Conservation (phyloP, 92 coral and sea anemone species). For the Siderastrea radians region DNA sequence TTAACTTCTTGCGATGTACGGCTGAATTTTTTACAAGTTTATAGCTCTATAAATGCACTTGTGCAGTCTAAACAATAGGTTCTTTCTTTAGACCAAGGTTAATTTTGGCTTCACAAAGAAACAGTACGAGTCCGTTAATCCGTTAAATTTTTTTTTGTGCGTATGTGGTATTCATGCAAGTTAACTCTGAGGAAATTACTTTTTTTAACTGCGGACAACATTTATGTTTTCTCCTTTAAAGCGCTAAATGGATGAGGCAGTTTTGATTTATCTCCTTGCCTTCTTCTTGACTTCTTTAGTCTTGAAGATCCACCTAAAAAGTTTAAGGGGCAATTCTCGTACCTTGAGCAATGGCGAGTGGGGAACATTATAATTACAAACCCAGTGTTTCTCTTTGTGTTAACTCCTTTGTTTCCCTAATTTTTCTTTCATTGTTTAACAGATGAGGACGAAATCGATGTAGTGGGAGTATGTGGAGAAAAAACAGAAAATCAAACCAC, state of each 20-base stretch:
- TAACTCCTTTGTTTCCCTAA: background rate
- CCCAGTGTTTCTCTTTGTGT: background rate
- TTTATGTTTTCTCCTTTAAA: background rate
- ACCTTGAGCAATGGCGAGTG: too few species aligned
- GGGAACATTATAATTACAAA: background rate
- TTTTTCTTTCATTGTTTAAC: slow-evolving; percentile 24
- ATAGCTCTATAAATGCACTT: background rate
- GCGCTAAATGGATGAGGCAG: background rate
- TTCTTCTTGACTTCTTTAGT: too few species aligned
- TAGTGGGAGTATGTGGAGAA: slow-evolving; percentile 59
- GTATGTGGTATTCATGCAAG: background rate
- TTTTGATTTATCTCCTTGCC: too few species aligned
- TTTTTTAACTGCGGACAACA: too few species aligned
- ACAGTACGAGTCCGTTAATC: background rate
- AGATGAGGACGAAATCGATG: slow-evolving; percentile 90
- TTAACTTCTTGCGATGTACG: too few species aligned
- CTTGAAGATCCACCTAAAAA: too few species aligned
- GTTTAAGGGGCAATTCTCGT: too few species aligned
- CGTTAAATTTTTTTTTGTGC: background rate
- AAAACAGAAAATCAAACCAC: slow-evolving; percentile 16
- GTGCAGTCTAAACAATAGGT: background rate
- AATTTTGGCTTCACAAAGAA: background rate
- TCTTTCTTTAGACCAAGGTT: background rate
- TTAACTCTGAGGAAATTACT: background rate
- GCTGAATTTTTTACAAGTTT: too few species aligned